Percentiles rank a stretch among this genome's conserved stretches.
Evolutionary conservation across 2,797 vertebrate species (phyloP).

Genomic region (Mus spretus): DNA sequence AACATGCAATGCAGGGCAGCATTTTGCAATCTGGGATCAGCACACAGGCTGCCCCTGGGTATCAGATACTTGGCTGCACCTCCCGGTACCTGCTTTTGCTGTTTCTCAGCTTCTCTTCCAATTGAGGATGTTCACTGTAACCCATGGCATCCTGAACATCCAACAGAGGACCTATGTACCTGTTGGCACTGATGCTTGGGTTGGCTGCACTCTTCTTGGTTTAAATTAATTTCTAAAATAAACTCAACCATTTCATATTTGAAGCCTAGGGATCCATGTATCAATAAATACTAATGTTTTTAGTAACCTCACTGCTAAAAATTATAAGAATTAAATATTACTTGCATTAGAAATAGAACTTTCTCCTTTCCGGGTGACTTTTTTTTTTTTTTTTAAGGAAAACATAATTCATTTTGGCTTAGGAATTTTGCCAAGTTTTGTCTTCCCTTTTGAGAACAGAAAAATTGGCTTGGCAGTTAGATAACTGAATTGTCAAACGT

Average conservation of each 20-base stretch:
- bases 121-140: not conserved
- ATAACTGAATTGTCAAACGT: slow-evolving; percentile 41
- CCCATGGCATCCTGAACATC: not conserved
- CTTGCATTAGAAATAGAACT: not conserved
- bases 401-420: slow-evolving; percentile 47
- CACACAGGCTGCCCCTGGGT: not conserved
- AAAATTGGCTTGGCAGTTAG: slow-evolving; percentile 22
- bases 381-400: not conserved
- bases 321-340: slow-evolving; percentile 15
- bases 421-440: slow-evolving; percentile 62
- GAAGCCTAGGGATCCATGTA: not conserved
- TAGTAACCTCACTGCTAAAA: not conserved
- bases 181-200: not conserved
- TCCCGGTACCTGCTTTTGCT: not conserved
- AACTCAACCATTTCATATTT: slow-evolving; percentile 43
- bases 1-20: not conserved
- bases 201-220: slow-evolving; percentile 20
- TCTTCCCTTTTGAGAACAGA: slow-evolving; percentile 60
- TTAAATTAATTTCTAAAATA: slow-evolving; percentile 59
- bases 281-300: slow-evolving; percentile 1
- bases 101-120: not conserved
- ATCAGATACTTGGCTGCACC: not conserved
- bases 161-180: not conserved
- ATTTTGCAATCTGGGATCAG: not conserved
- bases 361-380: not conserved